Base-by-base conservation (phyloP, 2,113 vertebrate species). In the Pheucticus melanocephalus region DNA sequence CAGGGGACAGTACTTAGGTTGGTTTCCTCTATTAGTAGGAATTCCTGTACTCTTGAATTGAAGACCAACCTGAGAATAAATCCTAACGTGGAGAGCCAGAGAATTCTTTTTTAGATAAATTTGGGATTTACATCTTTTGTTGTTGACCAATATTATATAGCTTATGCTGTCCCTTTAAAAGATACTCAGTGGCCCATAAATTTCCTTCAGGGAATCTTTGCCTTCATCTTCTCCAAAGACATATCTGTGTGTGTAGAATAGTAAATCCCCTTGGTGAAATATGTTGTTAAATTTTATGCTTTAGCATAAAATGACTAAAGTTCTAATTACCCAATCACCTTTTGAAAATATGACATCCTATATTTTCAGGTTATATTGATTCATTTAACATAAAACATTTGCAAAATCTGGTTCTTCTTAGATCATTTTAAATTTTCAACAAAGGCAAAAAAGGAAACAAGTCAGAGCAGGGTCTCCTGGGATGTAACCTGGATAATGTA, bases 141-240 rank as follows among this genome's bases (percentile, higher is more conserved):
- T 91, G 35, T 69, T 96, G 71, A 89, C 80, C 56, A 72, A 63
- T 83, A 89, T 95, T 83, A 71, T 48, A 42, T 13, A 82, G 42
- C 24, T 84, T 91, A 61, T 40, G 7, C 11, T 82, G 31, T 47
- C 16, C 73, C 42, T 86, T 33, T 82, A 73, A 82, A 91, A 86
- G 39, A 82, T 80, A 81, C n/a, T 48, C 35, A 76, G 48, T 53
- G 30, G 84, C 73, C 96, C 71, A 51, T 81, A 79, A 56, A 94
- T 88, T 94, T 96, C 37, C 57, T 95, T 94, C 69, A 76, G 69
- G 90, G 71, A 95, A 91, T 89, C 54, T 73, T 89, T 94, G 56
- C 35, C 63, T 40, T 96, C 86, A 81, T 86, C 73, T 77, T 70
- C 50, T 90, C 95, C 94, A 87, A 95, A 95, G 68, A 86, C 39